These are phyloP conservation scores for Trissoscelio sp. DNA, from an alignment of 2,888 invertebrate genomes.

Conservation along the genomic window DNA sequence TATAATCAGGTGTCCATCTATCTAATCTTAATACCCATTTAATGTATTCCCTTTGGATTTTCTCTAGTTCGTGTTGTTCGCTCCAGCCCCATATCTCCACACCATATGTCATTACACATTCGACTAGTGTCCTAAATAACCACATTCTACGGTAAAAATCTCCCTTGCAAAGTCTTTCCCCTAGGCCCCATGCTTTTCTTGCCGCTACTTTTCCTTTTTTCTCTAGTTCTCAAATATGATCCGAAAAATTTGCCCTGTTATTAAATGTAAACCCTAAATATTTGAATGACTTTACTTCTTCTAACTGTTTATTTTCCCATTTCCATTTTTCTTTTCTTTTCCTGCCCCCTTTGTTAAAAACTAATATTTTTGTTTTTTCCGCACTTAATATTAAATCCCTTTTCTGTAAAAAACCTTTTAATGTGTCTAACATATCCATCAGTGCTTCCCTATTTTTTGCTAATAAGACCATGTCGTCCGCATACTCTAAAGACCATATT, in stretches of 20 bases:
- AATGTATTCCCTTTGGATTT: neutral
- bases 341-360: neutral
- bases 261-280: neutral
- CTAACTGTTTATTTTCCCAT: neutral
- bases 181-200: neutral
- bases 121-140: conserved; percentile 13
- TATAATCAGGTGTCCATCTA: conserved; percentile 7
- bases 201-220: conserved; percentile 1
- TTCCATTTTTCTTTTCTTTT: neutral
- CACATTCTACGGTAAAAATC: conserved; percentile 7
- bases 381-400: neutral
- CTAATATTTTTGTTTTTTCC: neutral
- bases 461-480: neutral
- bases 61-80: neutral
- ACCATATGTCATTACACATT: neutral
- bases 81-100: conserved; percentile 6
- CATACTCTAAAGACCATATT: neutral
- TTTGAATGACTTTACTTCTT: neutral
- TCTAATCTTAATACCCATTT: neutral
- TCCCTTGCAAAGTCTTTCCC: neutral
- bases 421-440: neutral
- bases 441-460: neutral
- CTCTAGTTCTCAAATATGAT: neutral
- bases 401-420: neutral
- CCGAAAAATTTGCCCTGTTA: neutral